Percentiles rank a stretch among this genome's conserved stretches.
These are phyloP conservation scores for Holcopasites calliopsidis DNA, from an alignment of 1,140 invertebrate genomes.

Conservation along the genomic window DNA sequence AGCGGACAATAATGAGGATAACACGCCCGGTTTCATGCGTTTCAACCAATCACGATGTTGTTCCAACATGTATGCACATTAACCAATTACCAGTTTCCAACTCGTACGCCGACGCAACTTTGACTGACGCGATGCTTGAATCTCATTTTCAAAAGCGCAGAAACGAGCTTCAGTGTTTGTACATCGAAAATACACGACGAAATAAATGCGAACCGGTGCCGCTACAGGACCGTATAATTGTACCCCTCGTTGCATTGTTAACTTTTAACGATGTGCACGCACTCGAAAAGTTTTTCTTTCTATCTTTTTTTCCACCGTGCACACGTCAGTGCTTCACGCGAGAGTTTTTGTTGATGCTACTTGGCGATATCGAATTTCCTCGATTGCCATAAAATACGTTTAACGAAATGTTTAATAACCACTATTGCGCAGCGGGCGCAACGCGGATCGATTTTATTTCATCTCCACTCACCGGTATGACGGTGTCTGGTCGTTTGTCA, in stretches of 20 bases:
- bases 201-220: slow-evolving; percentile 6
- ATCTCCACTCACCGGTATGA: background rate
- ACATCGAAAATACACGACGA: slow-evolving; percentile 20
- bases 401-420: background rate
- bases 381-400: background rate
- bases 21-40: background rate
- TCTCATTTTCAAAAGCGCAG: slow-evolving; percentile 7
- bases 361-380: background rate
- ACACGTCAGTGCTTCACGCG: too few relatives aligned
- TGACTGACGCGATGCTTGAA: background rate
- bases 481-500: background rate
- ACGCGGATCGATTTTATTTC: too few relatives aligned
- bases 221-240: slow-evolving; percentile 6
- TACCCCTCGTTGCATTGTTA: slow-evolving; percentile 13
- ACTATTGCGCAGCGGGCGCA: too few relatives aligned
- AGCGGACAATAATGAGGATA: background rate
- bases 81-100: slow-evolving; percentile 30
- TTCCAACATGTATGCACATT: background rate
- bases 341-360: too few relatives aligned
- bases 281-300: background rate
- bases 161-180: slow-evolving; percentile 13
- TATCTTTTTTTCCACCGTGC: background rate
- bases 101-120: background rate
- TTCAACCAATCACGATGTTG: background rate
- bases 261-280: slow-evolving; percentile 43